Base-by-base conservation (phyloP, 2,113 vertebrate genomes). In the Prunella fulvescens region DNA sequence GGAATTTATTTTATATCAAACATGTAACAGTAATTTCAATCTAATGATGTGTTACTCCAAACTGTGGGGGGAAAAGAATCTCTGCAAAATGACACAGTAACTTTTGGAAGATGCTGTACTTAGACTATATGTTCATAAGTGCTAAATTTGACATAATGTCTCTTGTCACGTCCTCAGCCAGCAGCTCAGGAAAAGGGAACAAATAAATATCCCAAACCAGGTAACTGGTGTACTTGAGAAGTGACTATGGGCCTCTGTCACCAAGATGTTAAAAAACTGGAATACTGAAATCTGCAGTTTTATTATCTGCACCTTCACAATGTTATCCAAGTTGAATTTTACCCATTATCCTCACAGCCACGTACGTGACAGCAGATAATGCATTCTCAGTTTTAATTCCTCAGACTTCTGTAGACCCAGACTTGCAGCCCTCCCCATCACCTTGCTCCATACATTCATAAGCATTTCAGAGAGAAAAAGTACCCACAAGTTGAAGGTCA, bases 181-280 rank as follows among this genome's bases (percentile, higher is more conserved):
- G 31, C 76, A 47, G 16, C 48, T 79, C 37, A 76, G 37, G 53
- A 79, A 74, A 79, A 56, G 19, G 14, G 31, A 92, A 73, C 11
- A 86, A 88, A 57, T 24, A 87, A 65, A 29, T 37, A 74, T 18
- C 19, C 60, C 29, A 91, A 54, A 71, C 19, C n/a, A 76, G 47
- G 42, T 45, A 77, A 48, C 53, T 80, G 14, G 16, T 74, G 12
- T 71, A 61, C 10, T 62, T 74, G 37, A 44, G n/a, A 92, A 69
- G 8, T 31, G 17, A 69, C 58, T 35, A 73, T 10, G 10, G n/a
- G 19, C 26, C 25, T 80, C 19, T 81, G 42, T 37, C 65, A 56
- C 42, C 1, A 12, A 60, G 16, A 17, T 0, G 0, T n/a, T 72
- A 50, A 79, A 88, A 73, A 58, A 42, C 0, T 23, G 14, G 44